These are phyloP conservation scores for Bradypodion ventrale DNA, from an alignment of 2,797 vertebrate genomes.

Conservation along the genomic window DNA sequence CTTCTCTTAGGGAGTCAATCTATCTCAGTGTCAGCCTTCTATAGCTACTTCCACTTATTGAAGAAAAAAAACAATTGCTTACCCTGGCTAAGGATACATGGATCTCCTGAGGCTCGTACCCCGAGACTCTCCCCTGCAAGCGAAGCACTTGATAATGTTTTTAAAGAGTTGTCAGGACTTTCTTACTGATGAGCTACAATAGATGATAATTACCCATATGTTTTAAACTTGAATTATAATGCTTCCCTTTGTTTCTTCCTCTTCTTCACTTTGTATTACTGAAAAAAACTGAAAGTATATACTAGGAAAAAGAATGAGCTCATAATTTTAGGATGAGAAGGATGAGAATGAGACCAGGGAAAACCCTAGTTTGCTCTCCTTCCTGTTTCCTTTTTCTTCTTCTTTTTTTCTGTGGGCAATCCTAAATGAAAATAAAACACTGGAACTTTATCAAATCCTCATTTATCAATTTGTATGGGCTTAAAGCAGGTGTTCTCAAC, in stretches of 20 bases:
- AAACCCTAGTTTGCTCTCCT: not conserved
- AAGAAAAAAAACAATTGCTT: constrained; percentile 9
- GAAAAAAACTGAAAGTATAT: not conserved
- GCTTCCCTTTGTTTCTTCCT: not conserved
- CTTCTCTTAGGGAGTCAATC: too few relatives aligned
- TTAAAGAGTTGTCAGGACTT: not conserved
- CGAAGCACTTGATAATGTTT: not conserved
- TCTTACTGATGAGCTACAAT: not conserved
- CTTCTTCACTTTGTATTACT: not conserved
- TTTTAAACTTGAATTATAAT: not conserved
- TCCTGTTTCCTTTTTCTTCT: not conserved
- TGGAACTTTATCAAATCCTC: not conserved
- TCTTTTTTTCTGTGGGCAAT: not conserved
- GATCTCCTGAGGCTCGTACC: not conserved
- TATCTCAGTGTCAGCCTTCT: too few relatives aligned
- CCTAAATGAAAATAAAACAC: not conserved
- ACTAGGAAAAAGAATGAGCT: not conserved
- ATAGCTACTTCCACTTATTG: constrained; percentile 1
- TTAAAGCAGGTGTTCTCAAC: not conserved
- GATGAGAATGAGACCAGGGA: not conserved
- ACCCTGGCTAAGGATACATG: not conserved
- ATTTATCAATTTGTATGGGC: not conserved
- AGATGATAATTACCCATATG: not conserved
- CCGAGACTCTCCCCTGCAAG: not conserved
- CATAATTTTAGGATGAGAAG: not conserved